These are phyloP conservation scores for Cinclus cinclus DNA, from an alignment of 2,113 vertebrate genomes.

Conservation along the genomic window DNA sequence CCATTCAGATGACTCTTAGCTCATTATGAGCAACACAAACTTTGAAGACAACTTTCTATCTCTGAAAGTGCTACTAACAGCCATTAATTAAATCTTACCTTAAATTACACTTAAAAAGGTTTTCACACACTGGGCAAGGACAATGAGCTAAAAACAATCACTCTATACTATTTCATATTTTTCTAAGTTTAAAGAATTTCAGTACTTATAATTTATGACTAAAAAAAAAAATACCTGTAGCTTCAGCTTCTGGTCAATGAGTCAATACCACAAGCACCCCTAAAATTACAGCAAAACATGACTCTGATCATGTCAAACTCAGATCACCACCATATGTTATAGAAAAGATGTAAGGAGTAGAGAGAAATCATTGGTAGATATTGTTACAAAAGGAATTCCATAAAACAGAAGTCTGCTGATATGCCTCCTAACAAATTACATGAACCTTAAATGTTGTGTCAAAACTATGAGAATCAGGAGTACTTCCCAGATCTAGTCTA, in stretches of 20 bases:
- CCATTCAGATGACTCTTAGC: not conserved
- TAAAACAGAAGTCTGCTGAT: not conserved
- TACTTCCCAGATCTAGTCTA: not conserved
- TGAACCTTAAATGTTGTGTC: not conserved
- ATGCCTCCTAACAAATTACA: not conserved
- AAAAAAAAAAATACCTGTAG: not conserved
- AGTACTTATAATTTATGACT: not conserved
- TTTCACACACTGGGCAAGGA: not conserved
- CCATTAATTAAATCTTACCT: not conserved
- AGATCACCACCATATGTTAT: not conserved
- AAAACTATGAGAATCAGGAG: not conserved
- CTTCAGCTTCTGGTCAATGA: not conserved
- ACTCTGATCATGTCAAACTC: not conserved
- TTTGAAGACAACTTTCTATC: not conserved
- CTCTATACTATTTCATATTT: not conserved
- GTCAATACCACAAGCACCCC: not conserved
- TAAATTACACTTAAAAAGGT: not conserved
- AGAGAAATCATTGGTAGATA: not conserved
- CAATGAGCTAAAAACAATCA: not conserved
- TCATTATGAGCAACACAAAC: not conserved
- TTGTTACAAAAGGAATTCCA: not conserved
- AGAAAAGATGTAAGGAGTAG: not conserved
- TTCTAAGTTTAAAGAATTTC: not conserved
- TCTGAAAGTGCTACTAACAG: not conserved
- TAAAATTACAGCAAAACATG: constrained; percentile 13